A percentile compares a stretch with the other conserved stretches of the same genome.
Evolutionary conservation across 2,113 vertebrate genomes (phyloP).

Genomic region (Salvelinus sp.): DNA sequence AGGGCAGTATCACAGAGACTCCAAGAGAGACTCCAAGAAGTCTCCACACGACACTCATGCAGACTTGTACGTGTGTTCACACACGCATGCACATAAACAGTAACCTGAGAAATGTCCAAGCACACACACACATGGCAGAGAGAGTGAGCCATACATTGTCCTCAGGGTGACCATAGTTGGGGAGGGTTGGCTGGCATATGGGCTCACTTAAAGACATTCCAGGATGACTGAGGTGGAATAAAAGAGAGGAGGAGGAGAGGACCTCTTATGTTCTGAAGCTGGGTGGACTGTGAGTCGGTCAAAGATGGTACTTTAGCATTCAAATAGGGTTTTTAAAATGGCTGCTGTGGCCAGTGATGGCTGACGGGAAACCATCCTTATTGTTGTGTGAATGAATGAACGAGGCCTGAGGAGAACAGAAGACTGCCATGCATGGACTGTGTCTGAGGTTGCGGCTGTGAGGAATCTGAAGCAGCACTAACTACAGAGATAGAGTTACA

Average conservation of each 20-base stretch:
- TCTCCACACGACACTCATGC: not conserved
- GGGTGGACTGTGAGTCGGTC: too few species aligned
- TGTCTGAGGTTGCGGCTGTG: too few species aligned
- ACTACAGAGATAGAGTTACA: too few species aligned
- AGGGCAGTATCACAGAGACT: constrained; percentile 67
- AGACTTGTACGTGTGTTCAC: constrained; percentile 16
- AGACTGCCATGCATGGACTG: too few species aligned
- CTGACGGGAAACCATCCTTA: constrained; percentile 42
- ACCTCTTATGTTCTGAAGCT: constrained; percentile 43
- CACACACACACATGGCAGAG: constrained; percentile 25
- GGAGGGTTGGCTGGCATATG: constrained; percentile 43
- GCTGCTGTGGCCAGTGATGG: too few species aligned
- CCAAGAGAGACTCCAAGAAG: not conserved
- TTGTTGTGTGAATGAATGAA: constrained; percentile 31
- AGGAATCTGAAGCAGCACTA: too few species aligned
- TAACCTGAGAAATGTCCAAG: not conserved
- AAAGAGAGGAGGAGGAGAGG: constrained; percentile 38
- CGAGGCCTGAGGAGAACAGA: too few species aligned
- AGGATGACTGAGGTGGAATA: constrained; percentile 12
- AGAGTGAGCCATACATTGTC: constrained; percentile 36
- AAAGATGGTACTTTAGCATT: too few species aligned
- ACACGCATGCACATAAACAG: constrained; percentile 10
- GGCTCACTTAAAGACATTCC: constrained; percentile 31
- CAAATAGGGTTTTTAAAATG: too few species aligned
- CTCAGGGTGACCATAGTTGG: constrained; percentile 23